Conservation (phyloP, 2,113 vertebrate species). For the Grammomys surdaster region DNA sequence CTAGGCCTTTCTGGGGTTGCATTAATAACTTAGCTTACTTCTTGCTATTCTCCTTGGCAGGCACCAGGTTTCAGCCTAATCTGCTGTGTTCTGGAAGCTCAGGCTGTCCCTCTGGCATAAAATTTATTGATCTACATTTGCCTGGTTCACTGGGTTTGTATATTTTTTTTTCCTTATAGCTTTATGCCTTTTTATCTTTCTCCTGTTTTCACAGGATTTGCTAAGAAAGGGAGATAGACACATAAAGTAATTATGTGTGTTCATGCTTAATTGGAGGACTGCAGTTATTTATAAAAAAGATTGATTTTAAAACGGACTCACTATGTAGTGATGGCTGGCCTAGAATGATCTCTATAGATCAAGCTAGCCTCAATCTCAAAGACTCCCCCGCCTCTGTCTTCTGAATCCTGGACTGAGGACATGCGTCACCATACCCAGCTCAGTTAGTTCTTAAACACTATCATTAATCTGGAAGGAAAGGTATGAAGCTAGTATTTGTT, state of each 20-base stretch:
- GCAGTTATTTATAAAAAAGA: not conserved
- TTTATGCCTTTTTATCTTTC: conserved; percentile 28
- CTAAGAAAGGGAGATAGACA: not conserved
- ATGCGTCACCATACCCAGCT: not conserved
- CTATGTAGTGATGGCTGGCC: not conserved
- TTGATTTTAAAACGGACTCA: not conserved
- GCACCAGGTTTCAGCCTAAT: not conserved
- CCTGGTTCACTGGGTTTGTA: not conserved
- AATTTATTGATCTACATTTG: conserved; percentile 6
- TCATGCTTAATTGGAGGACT: conserved; percentile 19
- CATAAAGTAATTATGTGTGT: not conserved
- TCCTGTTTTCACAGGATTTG: not conserved
- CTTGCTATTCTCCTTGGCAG: not conserved
- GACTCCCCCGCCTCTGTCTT: not conserved
- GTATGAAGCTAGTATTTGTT: conserved; percentile 48
- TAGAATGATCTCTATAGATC: not conserved
- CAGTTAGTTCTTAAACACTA: conserved; percentile 25
- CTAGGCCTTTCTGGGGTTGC: conserved; percentile 10
- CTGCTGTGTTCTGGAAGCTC: not conserved
- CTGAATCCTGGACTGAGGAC: not conserved
- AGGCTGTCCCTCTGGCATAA: not conserved
- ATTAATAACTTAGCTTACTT: not conserved
- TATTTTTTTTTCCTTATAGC: not conserved
- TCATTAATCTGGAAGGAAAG: not conserved
- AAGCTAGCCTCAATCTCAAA: not conserved